A percentile compares a stretch with the other conserved stretches of the same genome.
Conservation (phyloP, 2,888 invertebrate species). For the Strigamia maritima region DNA sequence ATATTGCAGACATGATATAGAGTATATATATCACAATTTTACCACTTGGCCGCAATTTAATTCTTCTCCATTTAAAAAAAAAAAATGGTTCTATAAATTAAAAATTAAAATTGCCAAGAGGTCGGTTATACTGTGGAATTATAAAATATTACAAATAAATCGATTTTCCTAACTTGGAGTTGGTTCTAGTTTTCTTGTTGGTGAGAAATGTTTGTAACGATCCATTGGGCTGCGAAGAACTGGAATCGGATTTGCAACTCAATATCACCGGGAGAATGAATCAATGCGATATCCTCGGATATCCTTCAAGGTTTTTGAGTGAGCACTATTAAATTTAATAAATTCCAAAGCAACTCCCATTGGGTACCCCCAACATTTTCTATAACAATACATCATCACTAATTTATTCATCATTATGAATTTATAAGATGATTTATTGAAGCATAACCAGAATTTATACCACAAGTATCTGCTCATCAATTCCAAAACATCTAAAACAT, state of each 20-base stretch:
- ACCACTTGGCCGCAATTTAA: not conserved
- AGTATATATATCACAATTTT: conserved; percentile 1
- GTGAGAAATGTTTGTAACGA: not conserved
- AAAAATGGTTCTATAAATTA: not conserved
- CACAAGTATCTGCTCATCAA: no score
- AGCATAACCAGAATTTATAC: no score
- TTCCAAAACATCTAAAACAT: no score
- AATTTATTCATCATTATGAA: no score
- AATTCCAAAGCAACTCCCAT: no score
- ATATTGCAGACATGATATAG: not conserved
- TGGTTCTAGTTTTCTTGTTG: not conserved
- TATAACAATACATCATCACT: no score
- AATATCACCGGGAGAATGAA: not conserved
- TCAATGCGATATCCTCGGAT: not conserved
- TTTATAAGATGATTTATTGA: no score
- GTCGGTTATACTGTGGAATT: not conserved
- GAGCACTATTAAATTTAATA: not conserved
- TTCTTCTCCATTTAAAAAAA: not conserved
- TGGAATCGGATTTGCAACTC: not conserved
- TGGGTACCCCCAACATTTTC: no score
- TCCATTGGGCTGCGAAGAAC: not conserved
- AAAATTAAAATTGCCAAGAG: no score
- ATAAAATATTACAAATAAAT: not conserved
- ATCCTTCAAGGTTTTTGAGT: not conserved
- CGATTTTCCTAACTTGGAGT: not conserved